Evolutionary conservation across 2,797 vertebrate species (phyloP).

Genomic region (Carduelis carduelis): DNA sequence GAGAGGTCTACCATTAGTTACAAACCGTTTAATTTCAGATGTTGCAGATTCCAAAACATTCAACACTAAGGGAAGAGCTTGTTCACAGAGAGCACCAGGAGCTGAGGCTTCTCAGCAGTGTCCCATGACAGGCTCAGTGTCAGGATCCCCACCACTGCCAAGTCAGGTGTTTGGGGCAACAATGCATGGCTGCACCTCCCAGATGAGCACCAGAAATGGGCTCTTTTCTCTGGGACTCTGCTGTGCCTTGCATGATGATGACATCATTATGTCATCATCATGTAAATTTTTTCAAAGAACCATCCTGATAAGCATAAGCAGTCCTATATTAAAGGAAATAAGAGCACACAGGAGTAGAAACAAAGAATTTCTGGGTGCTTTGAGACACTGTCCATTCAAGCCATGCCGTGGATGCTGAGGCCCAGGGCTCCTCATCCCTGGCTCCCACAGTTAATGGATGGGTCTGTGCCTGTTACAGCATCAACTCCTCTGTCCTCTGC

Average conservation of each 20-base stretch:
- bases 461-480: not conserved
- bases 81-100: not conserved
- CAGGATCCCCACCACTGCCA: not conserved
- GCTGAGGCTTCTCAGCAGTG: not conserved
- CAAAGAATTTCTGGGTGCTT: not conserved
- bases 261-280: too few relatives aligned
- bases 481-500: not conserved
- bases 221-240: not conserved
- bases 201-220: not conserved
- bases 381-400: not conserved
- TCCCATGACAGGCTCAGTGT: accelerated
- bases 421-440: not conserved
- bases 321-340: not conserved
- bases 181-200: not conserved
- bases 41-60: not conserved
- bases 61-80: not conserved
- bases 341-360: not conserved
- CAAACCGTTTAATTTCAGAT: not conserved
- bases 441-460: not conserved
- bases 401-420: not conserved
- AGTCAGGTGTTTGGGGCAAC: not conserved
- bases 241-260: not conserved
- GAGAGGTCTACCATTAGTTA: not conserved
- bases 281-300: not conserved
- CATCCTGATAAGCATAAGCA: not conserved